A percentile compares a stretch with the other conserved stretches of the same genome.
Conservation (phyloP, 2,113 vertebrate genomes). For the Maccullochella peelii region DNA sequence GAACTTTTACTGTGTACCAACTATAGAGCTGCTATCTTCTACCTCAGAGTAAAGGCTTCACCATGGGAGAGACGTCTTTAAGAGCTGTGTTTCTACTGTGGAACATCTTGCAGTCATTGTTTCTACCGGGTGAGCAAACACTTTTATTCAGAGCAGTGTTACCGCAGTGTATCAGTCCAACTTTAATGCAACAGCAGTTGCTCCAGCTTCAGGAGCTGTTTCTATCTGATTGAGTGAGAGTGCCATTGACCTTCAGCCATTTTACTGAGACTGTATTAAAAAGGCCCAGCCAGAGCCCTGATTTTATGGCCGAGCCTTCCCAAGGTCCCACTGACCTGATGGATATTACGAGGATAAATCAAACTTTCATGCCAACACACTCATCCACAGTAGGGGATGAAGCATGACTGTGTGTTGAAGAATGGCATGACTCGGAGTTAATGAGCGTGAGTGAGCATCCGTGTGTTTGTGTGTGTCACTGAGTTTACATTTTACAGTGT, state of each 20-base stretch:
- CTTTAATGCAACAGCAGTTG: slow-evolving; percentile 64
- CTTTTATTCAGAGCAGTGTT: slow-evolving; percentile 54
- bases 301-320: slow-evolving; percentile 76
- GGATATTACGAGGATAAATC: slow-evolving; percentile 83
- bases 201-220: slow-evolving; percentile 62
- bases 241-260: slow-evolving; percentile 78
- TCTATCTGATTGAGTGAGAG: slow-evolving; percentile 76
- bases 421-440: slow-evolving; percentile 34
- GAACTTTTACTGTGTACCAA: slow-evolving; percentile 26
- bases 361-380: slow-evolving; percentile 74
- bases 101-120: slow-evolving; percentile 29
- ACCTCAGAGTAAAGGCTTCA: slow-evolving; percentile 48
- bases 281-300: slow-evolving; percentile 71
- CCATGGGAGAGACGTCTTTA: slow-evolving; percentile 38
- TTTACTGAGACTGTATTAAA: slow-evolving; percentile 82
- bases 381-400: slow-evolving; percentile 57
- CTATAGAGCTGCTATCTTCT: slow-evolving; percentile 29
- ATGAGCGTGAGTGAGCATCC: slow-evolving; percentile 22
- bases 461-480: background rate
- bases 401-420: slow-evolving; percentile 62
- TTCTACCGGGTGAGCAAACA: slow-evolving; percentile 37
- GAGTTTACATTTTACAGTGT: background rate
- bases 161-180: slow-evolving; percentile 43
- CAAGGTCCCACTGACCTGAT: slow-evolving; percentile 79
- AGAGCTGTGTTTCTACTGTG: slow-evolving; percentile 34